These are phyloP conservation scores for Mixornis gularis DNA, from an alignment of 2,113 vertebrate species.

Conservation along the genomic window DNA sequence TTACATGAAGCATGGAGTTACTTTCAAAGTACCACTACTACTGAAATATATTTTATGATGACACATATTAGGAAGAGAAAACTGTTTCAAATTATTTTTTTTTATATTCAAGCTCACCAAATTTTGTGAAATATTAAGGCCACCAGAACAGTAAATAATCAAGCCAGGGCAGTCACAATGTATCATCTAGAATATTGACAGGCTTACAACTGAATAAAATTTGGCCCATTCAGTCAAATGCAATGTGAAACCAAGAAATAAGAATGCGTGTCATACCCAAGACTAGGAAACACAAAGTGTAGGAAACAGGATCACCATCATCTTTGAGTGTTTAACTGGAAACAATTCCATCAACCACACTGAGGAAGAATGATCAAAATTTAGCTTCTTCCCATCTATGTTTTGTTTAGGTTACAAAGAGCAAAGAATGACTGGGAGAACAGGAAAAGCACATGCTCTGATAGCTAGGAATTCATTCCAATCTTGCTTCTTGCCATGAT, in stretches of 20 bases:
- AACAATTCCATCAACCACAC: background rate
- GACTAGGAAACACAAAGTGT: background rate
- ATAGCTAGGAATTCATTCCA: background rate
- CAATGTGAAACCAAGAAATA: background rate
- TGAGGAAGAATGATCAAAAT: background rate
- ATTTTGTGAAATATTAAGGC: background rate
- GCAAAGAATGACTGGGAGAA: background rate
- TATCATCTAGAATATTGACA: background rate
- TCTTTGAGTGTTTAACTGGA: background rate
- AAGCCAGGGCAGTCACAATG: background rate
- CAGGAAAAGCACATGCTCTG: background rate
- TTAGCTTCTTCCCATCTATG: background rate
- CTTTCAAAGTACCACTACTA: background rate
- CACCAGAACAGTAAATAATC: background rate
- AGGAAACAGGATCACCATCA: background rate
- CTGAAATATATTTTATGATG: background rate
- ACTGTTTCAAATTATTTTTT: background rate
- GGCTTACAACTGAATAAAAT: background rate
- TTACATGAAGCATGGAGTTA: too few species aligned
- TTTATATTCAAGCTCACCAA: background rate
- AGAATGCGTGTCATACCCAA: accelerated
- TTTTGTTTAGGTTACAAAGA: background rate
- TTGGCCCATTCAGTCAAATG: background rate
- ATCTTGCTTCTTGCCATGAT: background rate
- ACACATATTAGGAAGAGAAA: background rate